Conservation (phyloP, 2,888 invertebrate species). For the Pyrrhosoma nymphula region DNA sequence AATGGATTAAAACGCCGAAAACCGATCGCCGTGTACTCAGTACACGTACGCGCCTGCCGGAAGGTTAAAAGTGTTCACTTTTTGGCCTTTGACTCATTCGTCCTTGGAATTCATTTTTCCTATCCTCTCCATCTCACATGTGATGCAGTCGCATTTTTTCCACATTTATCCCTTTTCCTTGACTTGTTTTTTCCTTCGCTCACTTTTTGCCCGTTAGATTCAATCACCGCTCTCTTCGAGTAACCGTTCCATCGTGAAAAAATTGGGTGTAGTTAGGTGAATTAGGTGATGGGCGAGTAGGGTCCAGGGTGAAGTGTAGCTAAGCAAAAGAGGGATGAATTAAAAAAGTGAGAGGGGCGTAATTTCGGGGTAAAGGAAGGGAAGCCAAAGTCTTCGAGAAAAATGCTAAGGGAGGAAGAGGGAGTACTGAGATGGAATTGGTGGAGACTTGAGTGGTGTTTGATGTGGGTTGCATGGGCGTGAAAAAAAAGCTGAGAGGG, state of each 20-base stretch:
- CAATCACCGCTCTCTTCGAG: not conserved
- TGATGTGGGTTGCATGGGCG: conserved; percentile 57
- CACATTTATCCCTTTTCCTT: not conserved
- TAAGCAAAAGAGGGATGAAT: not conserved
- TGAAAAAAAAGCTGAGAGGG: conserved; percentile 9
- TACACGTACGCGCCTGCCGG: too few relatives aligned
- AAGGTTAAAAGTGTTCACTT: too few relatives aligned
- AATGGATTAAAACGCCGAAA: too few relatives aligned
- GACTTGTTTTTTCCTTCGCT: not conserved
- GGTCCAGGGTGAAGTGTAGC: not conserved
- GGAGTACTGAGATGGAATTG: not conserved
- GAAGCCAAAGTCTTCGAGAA: not conserved
- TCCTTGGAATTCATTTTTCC: not conserved
- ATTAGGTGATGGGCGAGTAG: conserved; percentile 13
- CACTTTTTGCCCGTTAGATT: not conserved
- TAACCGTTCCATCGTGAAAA: not conserved
- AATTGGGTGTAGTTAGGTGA: not conserved
- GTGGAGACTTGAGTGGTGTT: conserved; percentile 43
- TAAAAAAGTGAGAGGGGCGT: not conserved
- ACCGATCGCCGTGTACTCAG: too few relatives aligned
- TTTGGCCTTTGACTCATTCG: too few relatives aligned
- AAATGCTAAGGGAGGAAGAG: not conserved
- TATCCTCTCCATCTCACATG: not conserved
- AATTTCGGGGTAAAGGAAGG: not conserved
- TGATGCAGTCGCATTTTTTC: not conserved